Evolutionary conservation across 2,113 vertebrate species (phyloP), one percentile per base, ranked within the genome.

Genomic region (Megalops atlanticus): DNA sequence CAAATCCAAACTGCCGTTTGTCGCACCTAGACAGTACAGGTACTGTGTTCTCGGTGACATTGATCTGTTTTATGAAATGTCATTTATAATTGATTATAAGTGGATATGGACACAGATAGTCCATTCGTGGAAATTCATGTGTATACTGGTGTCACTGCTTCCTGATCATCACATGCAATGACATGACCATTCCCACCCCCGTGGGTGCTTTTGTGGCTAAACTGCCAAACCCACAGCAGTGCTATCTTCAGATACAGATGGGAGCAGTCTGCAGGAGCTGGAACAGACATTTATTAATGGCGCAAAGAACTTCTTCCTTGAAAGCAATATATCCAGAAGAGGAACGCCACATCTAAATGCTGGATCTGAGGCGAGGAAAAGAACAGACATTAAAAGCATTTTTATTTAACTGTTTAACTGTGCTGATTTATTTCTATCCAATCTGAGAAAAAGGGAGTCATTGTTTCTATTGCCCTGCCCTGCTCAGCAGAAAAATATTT

Each of bases 111-210:
- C 12, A 72, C 31, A 72, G 52, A 18, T 58, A 58, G 21, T 58
- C 5, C 85, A 76, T 81, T 68, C 43, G 73, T 74, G 79, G 52
- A 82, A 36, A 49, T 36, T 40, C n/a, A 69, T 33, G 41, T 47
- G 79, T 71, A 74, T 76, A 77, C 68, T 74, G 80, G 64, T 84
- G 82, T 78, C 75, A 72, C 39, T 82, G 78, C 79, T 81, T 77
- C 39, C 74, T 16, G 54, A 39, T 45, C 31, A 68, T 45, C 31
- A 58, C 18, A n/a, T 58, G 52, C 52, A n/a, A n/a, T 58, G 52
- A n/a, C 52, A 58, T 18, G n/a, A 58, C 8, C 15, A 18, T 58
- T n/a, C 1, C 52, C 11, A 27, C n/a, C 8, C 58, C 58, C 52
- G 4, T 58, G 52, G 49, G 11, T n/a, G 39, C 27, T 38, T 31